A percentile compares a stretch with the other conserved stretches of the same genome.
These are phyloP conservation scores for Anorthoa munda DNA, from an alignment of 2,888 invertebrate genomes.

Conservation along the genomic window DNA sequence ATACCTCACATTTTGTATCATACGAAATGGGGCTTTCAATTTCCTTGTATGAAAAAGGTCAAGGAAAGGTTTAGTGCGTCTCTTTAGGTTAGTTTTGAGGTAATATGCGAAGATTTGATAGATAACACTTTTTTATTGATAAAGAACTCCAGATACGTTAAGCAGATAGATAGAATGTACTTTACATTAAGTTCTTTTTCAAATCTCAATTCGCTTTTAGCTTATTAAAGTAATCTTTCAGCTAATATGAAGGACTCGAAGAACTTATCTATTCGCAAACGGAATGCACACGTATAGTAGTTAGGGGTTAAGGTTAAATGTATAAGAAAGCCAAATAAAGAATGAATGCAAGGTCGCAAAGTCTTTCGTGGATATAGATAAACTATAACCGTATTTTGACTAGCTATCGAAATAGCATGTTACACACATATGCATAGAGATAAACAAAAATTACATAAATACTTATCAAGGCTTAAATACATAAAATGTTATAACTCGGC, in stretches of 20 bases:
- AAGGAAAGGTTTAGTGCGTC: neutral
- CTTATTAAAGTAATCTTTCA: no score
- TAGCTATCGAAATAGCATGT: neutral
- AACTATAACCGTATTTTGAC: neutral
- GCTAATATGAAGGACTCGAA: neutral
- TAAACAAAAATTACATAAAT: slow-evolving; percentile 40
- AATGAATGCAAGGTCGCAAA: neutral
- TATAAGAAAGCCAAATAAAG: neutral
- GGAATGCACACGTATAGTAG: neutral
- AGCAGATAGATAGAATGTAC: neutral
- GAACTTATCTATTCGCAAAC: no score
- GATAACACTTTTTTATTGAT: neutral
- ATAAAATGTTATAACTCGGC: slow-evolving; percentile 21
- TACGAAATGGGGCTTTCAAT: slow-evolving; percentile 27
- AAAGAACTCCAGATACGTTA: neutral
- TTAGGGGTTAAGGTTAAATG: neutral
- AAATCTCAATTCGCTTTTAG: no score
- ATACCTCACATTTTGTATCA: slow-evolving; percentile 25
- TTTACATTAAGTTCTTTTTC: no score
- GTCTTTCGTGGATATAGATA: neutral
- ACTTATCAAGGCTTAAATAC: slow-evolving; percentile 30
- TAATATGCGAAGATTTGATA: neutral
- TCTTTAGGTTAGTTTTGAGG: neutral
- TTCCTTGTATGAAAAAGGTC: slow-evolving; percentile 27
- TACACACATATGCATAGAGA: neutral